Evolutionary conservation across 2,888 invertebrate genomes (phyloP).

Genomic region (Dorcus parallelipipedus): DNA sequence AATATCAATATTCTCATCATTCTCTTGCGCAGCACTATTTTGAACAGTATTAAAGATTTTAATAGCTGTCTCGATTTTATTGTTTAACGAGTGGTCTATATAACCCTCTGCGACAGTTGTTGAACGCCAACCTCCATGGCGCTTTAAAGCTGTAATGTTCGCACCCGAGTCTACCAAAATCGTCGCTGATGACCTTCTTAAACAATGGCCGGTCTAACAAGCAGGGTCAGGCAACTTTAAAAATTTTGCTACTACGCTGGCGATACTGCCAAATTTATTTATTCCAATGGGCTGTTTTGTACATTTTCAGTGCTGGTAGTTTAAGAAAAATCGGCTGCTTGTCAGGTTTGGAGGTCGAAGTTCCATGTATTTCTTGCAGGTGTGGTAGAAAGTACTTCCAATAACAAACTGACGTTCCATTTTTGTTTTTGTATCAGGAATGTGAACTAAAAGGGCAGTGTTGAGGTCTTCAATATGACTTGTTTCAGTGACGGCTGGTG

Average conservation of each 20-base stretch:
- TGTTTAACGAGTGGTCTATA: neutral
- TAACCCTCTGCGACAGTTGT: conserved; percentile 3
- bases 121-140: conserved; percentile 8
- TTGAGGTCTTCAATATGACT: too few relatives aligned
- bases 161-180: conserved; percentile 33
- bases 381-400: conserved; percentile 16
- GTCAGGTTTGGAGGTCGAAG: conserved; percentile 15
- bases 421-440: conserved; percentile 11
- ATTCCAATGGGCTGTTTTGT: conserved; percentile 15
- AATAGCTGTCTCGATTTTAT: too few relatives aligned
- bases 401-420: conserved; percentile 19
- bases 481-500: too few relatives aligned
- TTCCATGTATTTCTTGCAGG: conserved; percentile 22
- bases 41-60: too few relatives aligned
- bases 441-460: too few relatives aligned
- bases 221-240: conserved; percentile 15
- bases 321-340: conserved; percentile 15
- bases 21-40: too few relatives aligned
- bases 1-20: too few relatives aligned
- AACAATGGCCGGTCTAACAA: conserved; percentile 16
- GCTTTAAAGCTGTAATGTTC: conserved; percentile 12
- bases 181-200: conserved; percentile 19
- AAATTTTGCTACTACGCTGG: conserved; percentile 17
- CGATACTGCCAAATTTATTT: conserved; percentile 16
- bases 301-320: conserved; percentile 20